Conservation (phyloP, 2,888 invertebrate genomes). For the Halictus ligatus region DNA sequence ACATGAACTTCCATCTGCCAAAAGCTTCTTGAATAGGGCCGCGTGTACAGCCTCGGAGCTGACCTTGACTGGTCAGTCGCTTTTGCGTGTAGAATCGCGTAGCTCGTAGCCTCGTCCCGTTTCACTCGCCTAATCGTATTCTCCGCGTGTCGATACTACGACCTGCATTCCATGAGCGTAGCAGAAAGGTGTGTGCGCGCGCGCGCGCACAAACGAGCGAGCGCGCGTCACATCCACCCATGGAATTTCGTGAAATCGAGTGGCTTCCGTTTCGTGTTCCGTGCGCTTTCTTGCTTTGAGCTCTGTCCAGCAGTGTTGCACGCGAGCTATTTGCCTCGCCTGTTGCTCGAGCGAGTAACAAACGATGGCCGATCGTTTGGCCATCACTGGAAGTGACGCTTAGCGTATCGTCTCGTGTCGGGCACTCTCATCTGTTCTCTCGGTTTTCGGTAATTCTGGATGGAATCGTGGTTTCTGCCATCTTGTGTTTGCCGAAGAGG, state of each 20-base stretch:
- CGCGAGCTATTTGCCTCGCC: conserved; percentile 32
- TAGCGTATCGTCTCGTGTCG: not conserved
- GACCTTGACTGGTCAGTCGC: conserved; percentile 1
- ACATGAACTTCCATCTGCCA: not conserved
- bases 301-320: not conserved
- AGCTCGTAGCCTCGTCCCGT: not conserved
- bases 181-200: not conserved
- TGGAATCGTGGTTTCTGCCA: not conserved
- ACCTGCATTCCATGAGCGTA: conserved; percentile 46
- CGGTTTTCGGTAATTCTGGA: not conserved
- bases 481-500: not conserved
- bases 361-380: not conserved
- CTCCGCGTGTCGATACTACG: conserved; percentile 46
- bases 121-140: conserved; percentile 50
- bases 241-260: conserved; percentile 50
- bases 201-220: conserved; percentile 17
- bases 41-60: not conserved
- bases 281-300: not conserved
- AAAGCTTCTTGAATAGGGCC: not conserved
- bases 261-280: not conserved
- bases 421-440: not conserved
- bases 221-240: not conserved
- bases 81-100: conserved; percentile 2
- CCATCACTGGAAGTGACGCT: not conserved
- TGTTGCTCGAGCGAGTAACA: conserved; percentile 47